phyloP scores from a whole-genome alignment of 2,113 vertebrate species.

The Pao palembangensis region DNA sequence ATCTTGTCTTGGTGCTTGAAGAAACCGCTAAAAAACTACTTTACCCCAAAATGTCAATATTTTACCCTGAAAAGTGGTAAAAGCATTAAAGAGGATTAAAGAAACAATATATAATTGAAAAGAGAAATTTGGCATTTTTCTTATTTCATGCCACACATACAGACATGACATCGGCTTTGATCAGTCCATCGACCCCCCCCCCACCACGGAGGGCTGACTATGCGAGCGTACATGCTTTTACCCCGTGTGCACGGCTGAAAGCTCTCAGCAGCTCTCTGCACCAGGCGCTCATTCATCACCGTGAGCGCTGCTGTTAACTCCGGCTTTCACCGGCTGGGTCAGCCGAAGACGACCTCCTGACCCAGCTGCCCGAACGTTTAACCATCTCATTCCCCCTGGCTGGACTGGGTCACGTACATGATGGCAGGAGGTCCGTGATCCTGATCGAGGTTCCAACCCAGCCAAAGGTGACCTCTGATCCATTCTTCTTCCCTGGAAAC shows the following conservation, averaged over 20 bases:
- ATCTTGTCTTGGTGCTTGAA: too few relatives aligned
- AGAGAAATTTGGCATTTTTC: too few relatives aligned
- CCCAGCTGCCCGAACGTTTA: slow-evolving; percentile 55
- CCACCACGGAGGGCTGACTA: too few relatives aligned
- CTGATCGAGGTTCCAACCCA: slow-evolving; percentile 13
- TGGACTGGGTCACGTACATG: background rate
- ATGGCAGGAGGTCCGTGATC: slow-evolving; percentile 11
- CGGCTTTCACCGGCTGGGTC: slow-evolving; percentile 45
- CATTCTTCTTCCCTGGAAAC: slow-evolving; percentile 26
- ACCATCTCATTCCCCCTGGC: slow-evolving; percentile 27
- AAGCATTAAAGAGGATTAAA: too few relatives aligned
- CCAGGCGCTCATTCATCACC: slow-evolving; percentile 58
- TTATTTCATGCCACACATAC: too few relatives aligned
- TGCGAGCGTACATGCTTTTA: background rate
- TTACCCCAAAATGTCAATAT: too few relatives aligned
- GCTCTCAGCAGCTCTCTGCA: slow-evolving; percentile 21
- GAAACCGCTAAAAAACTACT: too few relatives aligned
- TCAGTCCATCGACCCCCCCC: too few relatives aligned
- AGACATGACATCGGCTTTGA: too few relatives aligned
- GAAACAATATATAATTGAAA: too few relatives aligned
- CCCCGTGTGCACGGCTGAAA: slow-evolving; percentile 4
- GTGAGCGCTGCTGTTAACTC: slow-evolving; percentile 28
- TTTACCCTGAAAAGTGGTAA: too few relatives aligned
- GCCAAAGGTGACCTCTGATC: slow-evolving; percentile 35
- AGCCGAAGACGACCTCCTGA: slow-evolving; percentile 23